Base-by-base conservation (phyloP, 2,888 invertebrate genomes). In the Lathronympha strigana region DNA sequence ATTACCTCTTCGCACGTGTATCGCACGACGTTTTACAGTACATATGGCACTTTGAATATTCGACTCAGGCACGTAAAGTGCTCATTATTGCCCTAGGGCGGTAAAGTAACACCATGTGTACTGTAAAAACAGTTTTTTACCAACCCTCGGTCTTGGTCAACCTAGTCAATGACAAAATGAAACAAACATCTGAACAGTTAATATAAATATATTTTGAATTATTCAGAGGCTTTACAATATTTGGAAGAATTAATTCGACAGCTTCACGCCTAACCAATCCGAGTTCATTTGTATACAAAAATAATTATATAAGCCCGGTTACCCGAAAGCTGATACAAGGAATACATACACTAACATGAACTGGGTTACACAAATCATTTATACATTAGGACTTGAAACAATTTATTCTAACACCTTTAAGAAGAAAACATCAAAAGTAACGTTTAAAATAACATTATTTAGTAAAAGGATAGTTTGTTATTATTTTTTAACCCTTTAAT, bases 191-290 rank as follows among this genome's bases (percentile, higher is more conserved):
- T 91, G 92, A 92, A 92, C 92, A 92, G 91, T 92, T 91, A 92
- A 92, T 92, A 92, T 92, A 92, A 92, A 92, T 92, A 92, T 92
- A 92, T 90, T 92, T 91, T 88, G 89, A 91, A 92, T 91, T 88
- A 92, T 90, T 88, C 92, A 90, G 92, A 92, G 91, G 90, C 92
- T 90, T 90, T 86, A 91, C 90, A 90, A 90, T 91, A 91, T 89
- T 89, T 89, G 90, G 91, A 90, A 91, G 90, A 91, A 89, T 89
- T 83, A 84, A 77, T 76, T 49, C 77, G 84, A 86, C 84, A 83
- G 87, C 82, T 77, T 79, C 69, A 69, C 68, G 76, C 76, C 67
- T 68, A 70, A 78, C 74, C 71, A 72, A 78, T 78, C 68, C 74
- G 72, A 68, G 70, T 73, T 71, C 67, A 69, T 77, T 74, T 76